phyloP scores from a whole-genome alignment of 2,113 vertebrate genomes.

The Phylloscopus trochilus region DNA sequence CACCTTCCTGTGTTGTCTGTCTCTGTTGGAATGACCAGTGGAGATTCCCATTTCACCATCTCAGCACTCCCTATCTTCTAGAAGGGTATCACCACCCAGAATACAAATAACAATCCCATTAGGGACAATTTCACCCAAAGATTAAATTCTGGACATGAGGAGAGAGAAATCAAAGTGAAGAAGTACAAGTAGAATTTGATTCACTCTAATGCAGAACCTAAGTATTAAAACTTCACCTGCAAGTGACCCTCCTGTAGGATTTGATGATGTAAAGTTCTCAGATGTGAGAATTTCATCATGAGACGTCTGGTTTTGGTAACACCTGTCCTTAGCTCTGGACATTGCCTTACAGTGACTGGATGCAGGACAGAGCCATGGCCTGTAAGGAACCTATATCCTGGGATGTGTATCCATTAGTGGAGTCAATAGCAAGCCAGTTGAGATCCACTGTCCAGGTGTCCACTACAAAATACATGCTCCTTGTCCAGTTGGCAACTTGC shows the following conservation, averaged over 20 bases:
- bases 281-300: not conserved
- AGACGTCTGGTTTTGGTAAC: not conserved
- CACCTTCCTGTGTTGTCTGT: not conserved
- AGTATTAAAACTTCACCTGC: not conserved
- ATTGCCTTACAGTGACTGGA: no score
- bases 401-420: not conserved
- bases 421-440: not conserved
- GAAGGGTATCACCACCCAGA: not conserved
- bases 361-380: not conserved
- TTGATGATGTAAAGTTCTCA: not conserved
- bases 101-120: not conserved
- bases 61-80: not conserved
- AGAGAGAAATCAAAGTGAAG: not conserved
- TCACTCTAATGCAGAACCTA: not conserved
- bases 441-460: not conserved
- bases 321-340: not conserved
- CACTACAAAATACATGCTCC: not conserved
- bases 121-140: not conserved
- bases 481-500: not conserved
- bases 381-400: not conserved
- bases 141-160: not conserved
- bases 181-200: not conserved
- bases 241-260: not conserved
- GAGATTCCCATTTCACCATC: not conserved
- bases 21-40: not conserved